phyloP scores from a whole-genome alignment of 53 echinoderm and acorn worm genomes.

The Arbacia lixula region DNA sequence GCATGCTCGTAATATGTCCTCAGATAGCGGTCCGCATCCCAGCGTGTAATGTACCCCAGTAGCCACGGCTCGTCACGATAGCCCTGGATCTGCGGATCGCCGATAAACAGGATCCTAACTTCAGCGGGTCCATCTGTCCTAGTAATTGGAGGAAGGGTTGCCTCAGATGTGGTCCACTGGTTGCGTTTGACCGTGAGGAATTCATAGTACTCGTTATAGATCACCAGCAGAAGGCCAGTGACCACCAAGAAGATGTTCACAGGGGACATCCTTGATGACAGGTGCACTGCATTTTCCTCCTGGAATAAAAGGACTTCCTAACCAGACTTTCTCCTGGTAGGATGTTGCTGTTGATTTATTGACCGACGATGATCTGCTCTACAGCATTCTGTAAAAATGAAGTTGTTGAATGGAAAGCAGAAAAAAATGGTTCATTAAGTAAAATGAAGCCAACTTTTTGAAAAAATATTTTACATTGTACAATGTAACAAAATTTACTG shows the following conservation, averaged over 20 bases:
- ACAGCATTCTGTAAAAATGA: no score
- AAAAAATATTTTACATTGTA: no score
- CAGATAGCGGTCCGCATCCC: constrained; percentile 86
- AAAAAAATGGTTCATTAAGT: no score
- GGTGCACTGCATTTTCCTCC: no score
- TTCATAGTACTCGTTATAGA: constrained; percentile 92
- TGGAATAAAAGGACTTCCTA: no score
- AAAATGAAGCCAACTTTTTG: no score
- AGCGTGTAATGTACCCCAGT: constrained; percentile 77
- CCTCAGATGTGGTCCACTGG: constrained; percentile 70
- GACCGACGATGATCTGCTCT: no score
- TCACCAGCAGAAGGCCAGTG: constrained; percentile 61
- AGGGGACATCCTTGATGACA: no score
- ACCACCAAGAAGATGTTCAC: constrained; percentile 61
- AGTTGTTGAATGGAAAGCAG: no score
- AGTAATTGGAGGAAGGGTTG: constrained; percentile 40
- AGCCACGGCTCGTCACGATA: constrained; percentile 62
- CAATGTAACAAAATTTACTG: no score
- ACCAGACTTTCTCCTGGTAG: no score
- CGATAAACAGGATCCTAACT: constrained; percentile 80
- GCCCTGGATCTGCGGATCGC: constrained; percentile 86
- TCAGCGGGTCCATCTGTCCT: constrained; percentile 36
- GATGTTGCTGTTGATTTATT: no score
- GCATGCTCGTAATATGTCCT: constrained; percentile 79
- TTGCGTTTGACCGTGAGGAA: constrained; percentile 65